Evolutionary conservation across 92 coral and sea anemone species (phyloP).

Genomic region (Phymanthus crucifer): DNA sequence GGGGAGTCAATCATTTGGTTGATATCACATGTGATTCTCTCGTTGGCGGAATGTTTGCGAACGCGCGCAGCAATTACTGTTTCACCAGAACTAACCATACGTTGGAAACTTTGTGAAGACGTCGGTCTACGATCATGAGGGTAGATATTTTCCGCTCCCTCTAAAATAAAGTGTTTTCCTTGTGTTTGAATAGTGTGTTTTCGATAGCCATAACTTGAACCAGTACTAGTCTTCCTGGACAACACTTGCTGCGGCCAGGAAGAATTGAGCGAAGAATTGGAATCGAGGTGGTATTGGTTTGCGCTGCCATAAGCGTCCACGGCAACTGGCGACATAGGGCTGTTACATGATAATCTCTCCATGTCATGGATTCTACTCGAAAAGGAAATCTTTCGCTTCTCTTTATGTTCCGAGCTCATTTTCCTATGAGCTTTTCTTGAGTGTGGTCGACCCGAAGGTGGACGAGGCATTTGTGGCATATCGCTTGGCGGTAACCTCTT

Average conservation of each 20-base stretch:
- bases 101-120: conserved; percentile 55
- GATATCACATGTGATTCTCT: conserved; percentile 60
- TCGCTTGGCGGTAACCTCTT: conserved; percentile 4
- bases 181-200: conserved; percentile 40
- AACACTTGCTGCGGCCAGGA: conserved; percentile 69
- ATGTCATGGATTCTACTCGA: background rate
- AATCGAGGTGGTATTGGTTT: background rate
- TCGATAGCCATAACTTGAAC: conserved; percentile 21
- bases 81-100: conserved; percentile 37
- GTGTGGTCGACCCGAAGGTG: conserved; percentile 73
- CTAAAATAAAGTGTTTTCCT: conserved; percentile 17
- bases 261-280: conserved; percentile 25
- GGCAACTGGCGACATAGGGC: conserved; percentile 32
- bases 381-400: background rate
- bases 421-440: conserved; percentile 34
- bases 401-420: conserved; percentile 1
- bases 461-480: conserved; percentile 49
- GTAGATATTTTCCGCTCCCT: conserved; percentile 15
- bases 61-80: conserved; percentile 53
- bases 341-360: background rate
- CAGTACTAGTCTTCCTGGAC: conserved; percentile 42
- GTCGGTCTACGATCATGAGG: conserved; percentile 56
- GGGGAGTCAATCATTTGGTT: conserved; percentile 33
- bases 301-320: background rate
- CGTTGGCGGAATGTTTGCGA: conserved; percentile 68